Percentiles rank a stretch among this genome's conserved stretches.
phyloP scores from a whole-genome alignment of 2,113 vertebrate genomes.

The Nothoprocta pentlandii region DNA sequence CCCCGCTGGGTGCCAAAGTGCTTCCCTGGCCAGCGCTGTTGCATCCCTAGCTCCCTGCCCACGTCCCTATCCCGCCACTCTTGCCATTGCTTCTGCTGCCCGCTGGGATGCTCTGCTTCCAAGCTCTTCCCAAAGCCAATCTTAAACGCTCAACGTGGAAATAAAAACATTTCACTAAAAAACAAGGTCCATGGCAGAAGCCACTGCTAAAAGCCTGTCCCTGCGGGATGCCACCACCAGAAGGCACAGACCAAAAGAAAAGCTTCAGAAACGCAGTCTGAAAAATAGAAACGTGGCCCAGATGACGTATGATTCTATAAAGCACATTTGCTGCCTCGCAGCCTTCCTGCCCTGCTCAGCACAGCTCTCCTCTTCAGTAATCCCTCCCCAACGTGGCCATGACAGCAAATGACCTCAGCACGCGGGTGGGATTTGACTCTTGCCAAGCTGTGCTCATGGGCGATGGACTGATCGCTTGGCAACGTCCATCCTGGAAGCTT shows the following conservation, averaged over 20 bases:
- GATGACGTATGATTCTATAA: background rate
- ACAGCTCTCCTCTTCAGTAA: background rate
- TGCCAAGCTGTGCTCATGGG: background rate
- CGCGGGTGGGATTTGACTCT: accelerated
- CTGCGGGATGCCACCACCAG: accelerated
- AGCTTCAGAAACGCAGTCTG: background rate
- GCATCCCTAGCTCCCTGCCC: too few relatives aligned
- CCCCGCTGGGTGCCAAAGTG: accelerated
- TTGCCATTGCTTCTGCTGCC: background rate
- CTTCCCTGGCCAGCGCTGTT: too few relatives aligned
- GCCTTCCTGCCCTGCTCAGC: background rate
- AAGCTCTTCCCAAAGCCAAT: background rate
- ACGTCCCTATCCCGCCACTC: background rate
- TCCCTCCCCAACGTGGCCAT: background rate
- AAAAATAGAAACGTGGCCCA: background rate
- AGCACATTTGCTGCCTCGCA: background rate
- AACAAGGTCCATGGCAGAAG: background rate
- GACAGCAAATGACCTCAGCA: background rate
- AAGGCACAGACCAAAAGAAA: background rate
- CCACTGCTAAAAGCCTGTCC: background rate
- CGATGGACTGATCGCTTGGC: background rate
- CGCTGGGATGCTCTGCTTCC: constrained; percentile 24
- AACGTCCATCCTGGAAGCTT: background rate
- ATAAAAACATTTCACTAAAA: background rate
- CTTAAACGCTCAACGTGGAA: accelerated